phyloP scores from a whole-genome alignment of 1,140 invertebrate genomes.

The Monomorium pharaonis region DNA sequence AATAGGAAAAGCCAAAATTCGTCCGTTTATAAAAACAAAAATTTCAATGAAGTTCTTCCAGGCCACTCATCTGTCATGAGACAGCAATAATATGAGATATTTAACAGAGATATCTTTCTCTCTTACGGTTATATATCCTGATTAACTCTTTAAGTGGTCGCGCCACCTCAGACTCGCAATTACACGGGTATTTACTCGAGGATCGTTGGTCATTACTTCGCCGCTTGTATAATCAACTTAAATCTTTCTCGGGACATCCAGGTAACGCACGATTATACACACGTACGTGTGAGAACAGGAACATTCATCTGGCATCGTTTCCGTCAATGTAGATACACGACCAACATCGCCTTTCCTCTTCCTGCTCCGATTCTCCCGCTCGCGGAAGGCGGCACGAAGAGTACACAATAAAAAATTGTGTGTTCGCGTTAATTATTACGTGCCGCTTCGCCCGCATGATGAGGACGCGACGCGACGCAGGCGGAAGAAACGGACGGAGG shows the following conservation, averaged over 20 bases:
- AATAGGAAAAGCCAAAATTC: neutral
- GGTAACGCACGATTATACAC: neutral
- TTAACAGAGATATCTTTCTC: neutral
- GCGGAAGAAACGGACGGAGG: constrained; percentile 1
- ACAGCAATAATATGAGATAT: neutral
- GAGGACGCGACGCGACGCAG: neutral
- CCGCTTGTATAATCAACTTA: constrained; percentile 9
- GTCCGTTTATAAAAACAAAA: neutral
- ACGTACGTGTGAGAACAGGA: constrained; percentile 1
- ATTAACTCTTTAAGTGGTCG: neutral
- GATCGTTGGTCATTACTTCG: constrained; percentile 27
- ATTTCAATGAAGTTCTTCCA: neutral
- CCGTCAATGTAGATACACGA: neutral
- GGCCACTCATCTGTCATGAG: neutral
- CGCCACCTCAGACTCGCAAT: constrained; percentile 1
- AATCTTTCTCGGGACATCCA: neutral
- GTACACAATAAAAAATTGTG: constrained; percentile 55
- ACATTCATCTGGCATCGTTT: constrained; percentile 9
- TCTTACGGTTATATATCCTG: neutral
- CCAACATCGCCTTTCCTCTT: constrained; percentile 24
- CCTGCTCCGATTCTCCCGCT: constrained; percentile 40
- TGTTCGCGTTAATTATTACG: constrained; percentile 71
- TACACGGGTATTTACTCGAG: constrained; percentile 8
- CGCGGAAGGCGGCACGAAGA: constrained; percentile 51
- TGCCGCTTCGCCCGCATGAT: constrained; percentile 66